Evolutionary conservation across 2,113 vertebrate species (phyloP), one percentile per base, ranked within the genome.

Genomic region (Actenoides hombroni): DNA sequence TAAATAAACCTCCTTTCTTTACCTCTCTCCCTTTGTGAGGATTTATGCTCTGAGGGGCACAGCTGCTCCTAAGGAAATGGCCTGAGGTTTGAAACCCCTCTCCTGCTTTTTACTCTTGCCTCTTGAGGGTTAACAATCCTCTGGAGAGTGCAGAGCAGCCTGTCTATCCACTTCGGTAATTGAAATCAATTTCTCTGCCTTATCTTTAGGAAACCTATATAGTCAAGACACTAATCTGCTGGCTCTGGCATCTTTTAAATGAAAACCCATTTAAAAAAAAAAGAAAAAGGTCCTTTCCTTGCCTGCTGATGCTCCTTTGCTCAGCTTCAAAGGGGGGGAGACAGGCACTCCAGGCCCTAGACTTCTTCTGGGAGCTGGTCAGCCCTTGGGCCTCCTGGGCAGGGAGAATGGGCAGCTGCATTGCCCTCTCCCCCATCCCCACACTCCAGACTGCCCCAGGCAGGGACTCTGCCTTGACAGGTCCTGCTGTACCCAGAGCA

Each of bases 141-240:
- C 76, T 13, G 84, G 13, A 94, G 93, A 96, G 76, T 1, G 26
- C 83, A 82, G 69, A 95, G 97, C 93, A 96, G 97, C 75, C 97
- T 97, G 96, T 97, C 97, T 97, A 97, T 98, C 97, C 97, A 95
- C 97, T 97, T 97, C 49, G 95, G 98, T 98, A 98, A 98, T 97
- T 98, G 98, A 98, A 98, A 98, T 98, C 98, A 98, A 98, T 98
- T 98, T 98, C 98, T 97, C 96, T 97, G 96, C 97, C 98, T 98
- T 98, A 98, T 98, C 98, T 98, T 97, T 96, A 96, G 97, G 97
- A 98, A 98, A 98, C 98, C 97, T 97, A 98, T 98, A 98, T 96
- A 98, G 97, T 97, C 91, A 96, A 96, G 98, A 97, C 98, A 95
- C 97, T 98, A 98, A 98, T 98, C 98, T 98, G 98, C 78, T 96